phyloP scores from a whole-genome alignment of 2,888 invertebrate species.

The Asteroscopus sphinx region DNA sequence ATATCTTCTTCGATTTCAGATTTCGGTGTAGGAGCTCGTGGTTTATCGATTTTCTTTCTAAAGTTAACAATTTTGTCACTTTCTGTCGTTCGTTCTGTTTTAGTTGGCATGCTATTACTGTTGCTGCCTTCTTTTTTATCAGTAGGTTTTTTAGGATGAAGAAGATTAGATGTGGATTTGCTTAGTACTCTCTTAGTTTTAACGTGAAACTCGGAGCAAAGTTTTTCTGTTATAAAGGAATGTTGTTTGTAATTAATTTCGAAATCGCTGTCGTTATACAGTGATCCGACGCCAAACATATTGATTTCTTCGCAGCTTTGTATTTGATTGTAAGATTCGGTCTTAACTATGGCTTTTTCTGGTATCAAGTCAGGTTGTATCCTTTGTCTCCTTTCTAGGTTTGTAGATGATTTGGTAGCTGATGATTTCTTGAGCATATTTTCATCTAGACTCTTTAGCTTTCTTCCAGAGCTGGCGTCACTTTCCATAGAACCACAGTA shows the following conservation, averaged over 20 bases:
- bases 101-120: slow-evolving; percentile 87
- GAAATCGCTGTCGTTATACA: slow-evolving; percentile 89
- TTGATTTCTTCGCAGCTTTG: slow-evolving; percentile 89
- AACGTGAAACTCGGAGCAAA: slow-evolving; percentile 93
- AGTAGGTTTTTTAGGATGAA: slow-evolving; percentile 89
- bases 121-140: slow-evolving; percentile 86
- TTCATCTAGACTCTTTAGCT: slow-evolving; percentile 85
- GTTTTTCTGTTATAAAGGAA: slow-evolving; percentile 92
- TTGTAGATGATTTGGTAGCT: slow-evolving; percentile 83
- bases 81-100: slow-evolving; percentile 80
- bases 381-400: slow-evolving; percentile 85
- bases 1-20: slow-evolving; percentile 82
- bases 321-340: slow-evolving; percentile 87
- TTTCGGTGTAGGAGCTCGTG: slow-evolving; percentile 85
- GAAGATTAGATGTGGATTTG: slow-evolving; percentile 91
- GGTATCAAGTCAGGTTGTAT: slow-evolving; percentile 88
- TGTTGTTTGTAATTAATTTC: slow-evolving; percentile 89
- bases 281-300: slow-evolving; percentile 88
- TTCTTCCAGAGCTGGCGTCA: slow-evolving; percentile 85
- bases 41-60: slow-evolving; percentile 86
- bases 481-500: slow-evolving; percentile 89
- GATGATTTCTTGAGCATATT: slow-evolving; percentile 86
- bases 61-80: slow-evolving; percentile 81
- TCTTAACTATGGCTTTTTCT: slow-evolving; percentile 85
- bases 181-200: slow-evolving; percentile 92